A percentile compares a stretch with the other conserved stretches of the same genome.
Evolutionary conservation across 2,113 vertebrate genomes (phyloP).

Genomic region (Shinisaurus crocodilurus): DNA sequence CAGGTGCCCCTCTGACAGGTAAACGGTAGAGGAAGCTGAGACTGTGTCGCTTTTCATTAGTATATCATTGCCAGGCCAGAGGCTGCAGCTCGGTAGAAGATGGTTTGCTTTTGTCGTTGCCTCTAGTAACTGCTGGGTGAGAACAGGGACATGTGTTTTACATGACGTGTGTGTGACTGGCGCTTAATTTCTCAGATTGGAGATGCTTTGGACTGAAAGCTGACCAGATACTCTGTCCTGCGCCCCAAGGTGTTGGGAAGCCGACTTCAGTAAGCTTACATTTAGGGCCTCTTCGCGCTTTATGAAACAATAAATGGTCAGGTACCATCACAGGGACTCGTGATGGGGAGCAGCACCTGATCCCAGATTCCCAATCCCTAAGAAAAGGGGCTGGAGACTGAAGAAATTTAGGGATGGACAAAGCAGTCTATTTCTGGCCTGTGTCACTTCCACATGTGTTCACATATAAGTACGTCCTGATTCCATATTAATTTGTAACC

Average conservation of each 20-base stretch:
- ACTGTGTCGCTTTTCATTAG: slow-evolving; percentile 7
- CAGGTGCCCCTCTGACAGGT: slow-evolving; percentile 46
- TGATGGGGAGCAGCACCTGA: neutral
- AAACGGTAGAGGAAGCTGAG: neutral
- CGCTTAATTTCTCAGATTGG: slow-evolving; percentile 17
- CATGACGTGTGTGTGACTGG: neutral
- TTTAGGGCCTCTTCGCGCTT: neutral
- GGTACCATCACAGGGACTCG: neutral
- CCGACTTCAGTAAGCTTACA: neutral
- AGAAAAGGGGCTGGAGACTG: too few relatives aligned
- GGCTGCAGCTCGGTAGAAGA: neutral
- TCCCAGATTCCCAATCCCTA: too few relatives aligned
- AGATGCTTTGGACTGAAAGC: neutral
- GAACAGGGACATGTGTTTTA: neutral
- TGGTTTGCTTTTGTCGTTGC: neutral
- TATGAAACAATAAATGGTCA: neutral
- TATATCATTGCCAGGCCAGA: neutral
- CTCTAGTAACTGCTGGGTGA: neutral
- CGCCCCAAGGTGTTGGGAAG: neutral
- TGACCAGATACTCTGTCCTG: neutral
- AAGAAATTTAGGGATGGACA: too few relatives aligned
- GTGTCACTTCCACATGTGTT: too few relatives aligned
- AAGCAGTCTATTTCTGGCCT: too few relatives aligned
- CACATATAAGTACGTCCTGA: too few relatives aligned
- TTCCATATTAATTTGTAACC: too few relatives aligned